These are phyloP conservation scores for Micromussa lordhowensis DNA, from an alignment of 92 coral and sea anemone genomes.

Conservation along the genomic window DNA sequence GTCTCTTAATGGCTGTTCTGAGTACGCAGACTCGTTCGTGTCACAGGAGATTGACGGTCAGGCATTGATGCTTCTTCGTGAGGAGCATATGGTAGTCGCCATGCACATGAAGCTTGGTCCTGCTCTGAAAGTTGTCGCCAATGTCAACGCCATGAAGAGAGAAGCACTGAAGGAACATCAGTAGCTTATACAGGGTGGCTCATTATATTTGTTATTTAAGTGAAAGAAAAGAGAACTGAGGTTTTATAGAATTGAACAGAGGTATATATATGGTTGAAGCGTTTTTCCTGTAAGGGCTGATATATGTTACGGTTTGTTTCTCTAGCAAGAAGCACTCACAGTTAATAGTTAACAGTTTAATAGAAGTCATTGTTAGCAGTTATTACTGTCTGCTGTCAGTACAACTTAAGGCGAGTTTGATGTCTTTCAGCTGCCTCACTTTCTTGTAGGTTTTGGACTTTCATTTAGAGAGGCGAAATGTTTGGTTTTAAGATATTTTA, in stretches of 20 bases:
- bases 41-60: conserved; percentile 98
- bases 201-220: conserved; percentile 18
- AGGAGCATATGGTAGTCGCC: conserved; percentile 98
- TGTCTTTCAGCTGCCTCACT: background rate
- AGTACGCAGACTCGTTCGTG: conserved; percentile 95
- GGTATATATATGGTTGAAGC: background rate
- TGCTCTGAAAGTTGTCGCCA: conserved; percentile 96
- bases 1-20: conserved; percentile 88
- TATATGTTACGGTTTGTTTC: background rate
- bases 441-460: background rate
- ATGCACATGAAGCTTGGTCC: conserved; percentile 99
- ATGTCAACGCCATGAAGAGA: conserved; percentile 94
- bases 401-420: background rate
- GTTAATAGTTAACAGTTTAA: too few species aligned
- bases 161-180: conserved; percentile 83
- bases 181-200: conserved; percentile 1
- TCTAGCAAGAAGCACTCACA: background rate
- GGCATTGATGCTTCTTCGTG: conserved; percentile 95
- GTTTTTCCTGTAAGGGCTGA: background rate
- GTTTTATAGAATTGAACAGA: background rate
- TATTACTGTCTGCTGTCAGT: background rate
- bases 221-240: background rate
- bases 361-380: background rate
- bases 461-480: background rate
- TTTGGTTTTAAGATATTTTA: conserved; percentile 14